Conservation (phyloP, 2,888 invertebrate species). For the Anodontia alba region DNA sequence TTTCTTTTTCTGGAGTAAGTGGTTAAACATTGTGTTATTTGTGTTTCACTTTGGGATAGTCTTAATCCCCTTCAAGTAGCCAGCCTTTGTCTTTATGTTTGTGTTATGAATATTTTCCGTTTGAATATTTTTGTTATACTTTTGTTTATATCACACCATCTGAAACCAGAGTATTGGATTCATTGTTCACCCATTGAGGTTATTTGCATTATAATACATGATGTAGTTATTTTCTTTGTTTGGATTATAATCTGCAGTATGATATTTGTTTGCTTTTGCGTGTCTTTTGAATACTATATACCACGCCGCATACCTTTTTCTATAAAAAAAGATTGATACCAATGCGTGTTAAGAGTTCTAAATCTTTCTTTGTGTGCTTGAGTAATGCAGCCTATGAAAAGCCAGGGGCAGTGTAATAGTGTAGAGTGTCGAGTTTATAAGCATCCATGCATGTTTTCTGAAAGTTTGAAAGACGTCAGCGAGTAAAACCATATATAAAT, state of each 20-base stretch:
- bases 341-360: too few relatives aligned
- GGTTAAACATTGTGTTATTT: background rate
- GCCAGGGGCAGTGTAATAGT: background rate
- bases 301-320: too few relatives aligned
- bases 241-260: too few relatives aligned
- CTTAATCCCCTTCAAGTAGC: constrained; percentile 8
- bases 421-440: constrained; percentile 75
- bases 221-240: too few relatives aligned
- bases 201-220: too few relatives aligned
- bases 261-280: constrained; percentile 74
- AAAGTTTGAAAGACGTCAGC: too few relatives aligned
- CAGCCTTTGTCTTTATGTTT: background rate
- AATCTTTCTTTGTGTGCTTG: constrained; percentile 51
- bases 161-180: constrained; percentile 39
- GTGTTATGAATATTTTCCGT: background rate
- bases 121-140: too few relatives aligned
- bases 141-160: too few relatives aligned
- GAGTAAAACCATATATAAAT: too few relatives aligned
- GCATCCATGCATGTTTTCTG: constrained; percentile 60
- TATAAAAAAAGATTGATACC: constrained; percentile 66
- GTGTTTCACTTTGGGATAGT: constrained; percentile 11
- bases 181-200: constrained; percentile 37
- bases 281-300: constrained; percentile 64
- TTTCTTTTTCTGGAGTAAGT: too few relatives aligned
- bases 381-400: constrained; percentile 35